These are phyloP conservation scores for Steatornis caripensis DNA, from an alignment of 2,113 vertebrate species.

Conservation along the genomic window DNA sequence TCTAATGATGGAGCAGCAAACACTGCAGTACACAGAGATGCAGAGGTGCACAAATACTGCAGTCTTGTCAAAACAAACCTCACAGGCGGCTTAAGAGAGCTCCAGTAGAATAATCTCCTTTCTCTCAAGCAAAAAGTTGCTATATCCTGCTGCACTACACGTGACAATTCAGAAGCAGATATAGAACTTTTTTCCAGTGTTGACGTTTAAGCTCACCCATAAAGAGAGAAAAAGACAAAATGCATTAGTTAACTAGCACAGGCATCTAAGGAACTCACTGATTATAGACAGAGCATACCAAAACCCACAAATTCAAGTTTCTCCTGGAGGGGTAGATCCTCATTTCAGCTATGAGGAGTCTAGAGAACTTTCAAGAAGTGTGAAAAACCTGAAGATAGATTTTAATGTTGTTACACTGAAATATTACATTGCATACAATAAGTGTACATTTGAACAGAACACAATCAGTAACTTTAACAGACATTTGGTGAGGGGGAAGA, in stretches of 20 bases:
- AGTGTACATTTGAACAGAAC: background rate
- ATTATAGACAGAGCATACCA: background rate
- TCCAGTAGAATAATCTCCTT: background rate
- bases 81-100: background rate
- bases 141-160: background rate
- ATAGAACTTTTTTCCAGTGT: background rate
- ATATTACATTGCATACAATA: background rate
- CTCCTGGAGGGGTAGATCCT: background rate
- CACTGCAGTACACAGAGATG: background rate
- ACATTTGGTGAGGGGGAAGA: background rate
- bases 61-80: background rate
- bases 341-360: background rate
- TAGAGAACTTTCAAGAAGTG: background rate
- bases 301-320: background rate
- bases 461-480: background rate
- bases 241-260: background rate
- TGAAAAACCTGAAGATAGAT: background rate
- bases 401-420: background rate
- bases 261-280: background rate
- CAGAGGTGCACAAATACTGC: no score
- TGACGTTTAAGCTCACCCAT: background rate
- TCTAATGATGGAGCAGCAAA: background rate
- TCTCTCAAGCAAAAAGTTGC: background rate
- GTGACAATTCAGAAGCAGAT: background rate
- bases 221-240: background rate